These are phyloP conservation scores for Drosophila santomea DNA, from an alignment of 1,140 invertebrate species.

Conservation along the genomic window DNA sequence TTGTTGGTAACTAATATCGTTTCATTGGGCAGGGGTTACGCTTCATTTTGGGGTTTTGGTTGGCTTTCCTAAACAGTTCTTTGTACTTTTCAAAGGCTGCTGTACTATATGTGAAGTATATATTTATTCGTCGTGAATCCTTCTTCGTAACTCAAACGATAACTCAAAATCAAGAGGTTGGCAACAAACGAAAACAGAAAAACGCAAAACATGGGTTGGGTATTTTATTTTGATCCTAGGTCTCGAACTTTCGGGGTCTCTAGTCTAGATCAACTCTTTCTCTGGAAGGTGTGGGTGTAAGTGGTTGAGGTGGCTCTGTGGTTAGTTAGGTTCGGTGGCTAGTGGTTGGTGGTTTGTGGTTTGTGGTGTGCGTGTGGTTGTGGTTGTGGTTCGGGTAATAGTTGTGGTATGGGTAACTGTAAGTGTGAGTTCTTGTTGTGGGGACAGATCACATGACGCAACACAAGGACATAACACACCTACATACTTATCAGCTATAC, in stretches of 20 bases:
- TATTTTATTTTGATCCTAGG: slow-evolving; percentile 30
- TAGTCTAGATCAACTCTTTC: slow-evolving; percentile 53
- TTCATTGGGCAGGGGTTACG: slow-evolving; percentile 3
- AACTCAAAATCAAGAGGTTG: slow-evolving; percentile 57
- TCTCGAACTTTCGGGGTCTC: slow-evolving; percentile 36
- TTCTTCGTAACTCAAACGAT: slow-evolving; percentile 57
- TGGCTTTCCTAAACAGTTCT: slow-evolving; percentile 31
- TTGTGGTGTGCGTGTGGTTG: no score
- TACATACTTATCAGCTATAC: slow-evolving; percentile 66
- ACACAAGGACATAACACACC: slow-evolving; percentile 71
- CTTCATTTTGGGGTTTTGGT: slow-evolving; percentile 22
- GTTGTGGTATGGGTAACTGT: slow-evolving; percentile 9
- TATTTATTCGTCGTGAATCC: slow-evolving; percentile 68
- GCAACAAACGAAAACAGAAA: slow-evolving; percentile 56
- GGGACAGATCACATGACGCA: slow-evolving; percentile 74
- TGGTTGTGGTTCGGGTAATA: slow-evolving; percentile 9
- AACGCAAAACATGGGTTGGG: slow-evolving; percentile 52
- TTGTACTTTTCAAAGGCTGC: slow-evolving; percentile 75
- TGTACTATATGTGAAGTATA: slow-evolving; percentile 82
- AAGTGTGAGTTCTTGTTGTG: slow-evolving; percentile 41
- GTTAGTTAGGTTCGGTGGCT: slow-evolving; percentile 8
- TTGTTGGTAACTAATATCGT: background rate
- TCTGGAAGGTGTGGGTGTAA: slow-evolving; percentile 31
- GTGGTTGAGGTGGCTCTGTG: slow-evolving; percentile 18
- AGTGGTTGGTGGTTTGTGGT: slow-evolving; percentile 11